Evolutionary conservation across 2,888 invertebrate species (phyloP).

Genomic region (Dexiosoma caninum): DNA sequence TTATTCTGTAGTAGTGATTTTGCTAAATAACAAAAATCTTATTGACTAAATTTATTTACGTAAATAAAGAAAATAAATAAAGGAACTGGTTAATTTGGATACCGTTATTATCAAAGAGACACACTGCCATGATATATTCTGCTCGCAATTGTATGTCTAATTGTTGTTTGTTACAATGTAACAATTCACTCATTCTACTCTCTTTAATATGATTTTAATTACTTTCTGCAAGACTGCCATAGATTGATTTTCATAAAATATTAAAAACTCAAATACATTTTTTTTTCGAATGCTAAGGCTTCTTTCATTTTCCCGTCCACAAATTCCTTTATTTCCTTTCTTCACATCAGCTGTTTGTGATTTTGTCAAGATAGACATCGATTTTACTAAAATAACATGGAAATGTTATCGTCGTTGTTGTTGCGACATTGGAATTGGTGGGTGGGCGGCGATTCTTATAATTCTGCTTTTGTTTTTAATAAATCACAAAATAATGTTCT

Average conservation of each 20-base stretch:
- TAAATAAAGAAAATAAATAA: no score
- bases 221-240: not conserved
- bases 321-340: no score
- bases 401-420: constrained; percentile 11
- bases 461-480: constrained; percentile 12
- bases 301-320: not conserved
- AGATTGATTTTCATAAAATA: not conserved
- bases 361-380: constrained; percentile 35
- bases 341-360: not conserved
- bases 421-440: not conserved
- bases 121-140: no score
- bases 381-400: constrained; percentile 41
- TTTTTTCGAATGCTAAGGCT: not conserved
- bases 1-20: no score
- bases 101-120: no score
- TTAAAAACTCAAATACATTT: no score
- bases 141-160: no score
- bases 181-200: not conserved
- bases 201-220: constrained; percentile 28
- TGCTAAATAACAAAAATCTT: no score
- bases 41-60: no score
- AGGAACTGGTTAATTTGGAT: no score
- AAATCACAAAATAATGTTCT: constrained; percentile 32
- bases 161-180: no score
- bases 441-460: no score